Evolutionary conservation across 2,888 invertebrate genomes (phyloP), one percentile per base, ranked within the genome.

Genomic region (Microctonus brassicae): DNA sequence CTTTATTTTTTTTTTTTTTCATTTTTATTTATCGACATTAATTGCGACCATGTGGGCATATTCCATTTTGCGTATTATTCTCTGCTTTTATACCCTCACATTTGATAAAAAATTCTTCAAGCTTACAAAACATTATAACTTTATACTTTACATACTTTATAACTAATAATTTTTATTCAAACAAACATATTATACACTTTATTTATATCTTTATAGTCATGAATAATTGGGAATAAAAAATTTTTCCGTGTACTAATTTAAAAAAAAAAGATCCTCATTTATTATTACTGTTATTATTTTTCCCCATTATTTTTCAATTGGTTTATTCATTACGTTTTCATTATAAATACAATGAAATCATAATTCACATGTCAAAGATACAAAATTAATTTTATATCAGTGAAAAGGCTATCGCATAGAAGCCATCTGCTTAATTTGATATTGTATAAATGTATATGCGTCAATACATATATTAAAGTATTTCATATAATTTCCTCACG

Each of bases 401-500:
- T 47, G 17, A 7, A 6, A 17, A 47, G 47, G 47, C 47, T n/a
- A n/a, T 47, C 47, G 17, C 2, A 47, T 47, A 2, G 5, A 13
- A 39, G n/a, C 2, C n/a, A 39, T 39, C 4, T 39, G n/a, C n/a
- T 13, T n/a, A n/a, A 39, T 39, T n/a, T 39, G n/a, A 9, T n/a
- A 13, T n/a, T 47, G 6, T 47, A 47, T 29, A 47, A n/a, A 7
- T 47, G 47, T n/a, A 47, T n/a, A 17, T 17, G 9, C 17, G 9
- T 47, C 2, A 3, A n/a, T n/a, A 4, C n/a, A 47, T 47, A 2
- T 17, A 33, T 58, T 58, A 34, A 57, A 26, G 57, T 17, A 33
- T 17, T 7, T 7, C 33, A 22, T 71, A 42, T 42, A 66, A 61
- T 67, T 71, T 71, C 67, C 13, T 13, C 20, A 17, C 55, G 61